Percentiles rank a stretch among this genome's conserved stretches.
These are phyloP conservation scores for Pempheris klunzingeri DNA, from an alignment of 2,797 vertebrate genomes.

Conservation along the genomic window DNA sequence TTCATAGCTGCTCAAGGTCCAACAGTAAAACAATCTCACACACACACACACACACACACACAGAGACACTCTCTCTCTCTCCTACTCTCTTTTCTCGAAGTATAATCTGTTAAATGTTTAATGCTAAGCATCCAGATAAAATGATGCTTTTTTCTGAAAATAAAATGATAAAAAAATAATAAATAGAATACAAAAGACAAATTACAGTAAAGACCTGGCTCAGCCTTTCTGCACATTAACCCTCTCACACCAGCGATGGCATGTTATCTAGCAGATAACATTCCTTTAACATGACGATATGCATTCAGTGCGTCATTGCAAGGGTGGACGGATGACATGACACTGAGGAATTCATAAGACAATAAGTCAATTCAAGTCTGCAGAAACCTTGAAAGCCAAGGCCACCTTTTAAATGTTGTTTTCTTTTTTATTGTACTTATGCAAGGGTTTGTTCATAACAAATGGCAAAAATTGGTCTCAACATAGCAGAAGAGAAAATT, in stretches of 20 bases:
- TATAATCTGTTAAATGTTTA: background rate
- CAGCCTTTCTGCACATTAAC: slow-evolving; percentile 14
- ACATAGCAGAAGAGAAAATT: background rate
- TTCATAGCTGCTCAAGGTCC: slow-evolving; percentile 62
- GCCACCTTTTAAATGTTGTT: background rate
- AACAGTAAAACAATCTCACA: slow-evolving; percentile 19
- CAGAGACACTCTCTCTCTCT: too few relatives aligned
- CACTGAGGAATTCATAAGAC: background rate
- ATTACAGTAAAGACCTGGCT: slow-evolving; percentile 30
- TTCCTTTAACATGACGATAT: slow-evolving; percentile 78
- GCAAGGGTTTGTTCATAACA: background rate
- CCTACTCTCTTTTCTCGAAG: background rate
- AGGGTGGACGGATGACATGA: slow-evolving; percentile 49
- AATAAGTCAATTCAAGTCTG: too few relatives aligned
- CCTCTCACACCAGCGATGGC: slow-evolving; percentile 11
- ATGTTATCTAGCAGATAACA: slow-evolving; percentile 72
- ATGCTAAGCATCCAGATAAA: slow-evolving; percentile 46
- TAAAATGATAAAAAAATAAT: background rate
- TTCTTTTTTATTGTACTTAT: background rate
- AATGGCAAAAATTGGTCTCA: background rate
- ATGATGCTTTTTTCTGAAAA: background rate
- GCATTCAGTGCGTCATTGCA: slow-evolving; percentile 55
- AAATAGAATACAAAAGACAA: background rate
- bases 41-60: background rate
- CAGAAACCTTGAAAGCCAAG: background rate